Base-by-base conservation (phyloP, 2,113 vertebrate genomes). In the Apteryx owenii region DNA sequence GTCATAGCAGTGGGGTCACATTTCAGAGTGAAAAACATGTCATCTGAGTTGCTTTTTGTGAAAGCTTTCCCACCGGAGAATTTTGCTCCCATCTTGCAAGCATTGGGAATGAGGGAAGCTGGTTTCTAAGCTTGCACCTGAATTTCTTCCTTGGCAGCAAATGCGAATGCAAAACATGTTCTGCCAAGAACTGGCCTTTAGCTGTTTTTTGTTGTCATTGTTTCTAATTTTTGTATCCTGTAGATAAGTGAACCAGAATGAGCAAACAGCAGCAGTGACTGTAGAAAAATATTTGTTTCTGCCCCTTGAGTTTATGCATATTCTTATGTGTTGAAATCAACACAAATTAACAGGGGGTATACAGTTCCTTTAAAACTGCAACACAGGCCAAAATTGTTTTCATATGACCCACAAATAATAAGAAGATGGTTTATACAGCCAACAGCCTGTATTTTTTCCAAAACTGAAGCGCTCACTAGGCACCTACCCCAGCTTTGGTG, bases 231-330 rank as follows among this genome's bases (percentile, higher is more conserved):
- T 87, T 81, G 29, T 38, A 13, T 75, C 33, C 54, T 75, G 69
- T 12, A 83, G 76, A 77, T 73, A 82, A 90, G 68, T 58, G 68
- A 92, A 65, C 17, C 28, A 50, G 48, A 70, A 84, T 68, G 71
- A 94, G 61, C 36, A 80, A 90, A 81, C 12, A 77, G 51, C 21
- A 40, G 36, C 46, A 56, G 26, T 40, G 33, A 21, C 33, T 31
- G 60, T 76, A 51, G 58, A 25, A 87, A 92, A 94, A 79, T 31
- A 70, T 26, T 81, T 88, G n/a, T 64, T 89, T 79, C 29, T 85
- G 5, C 46, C 20, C 18, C 29, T 66, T 26, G 40, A 81, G 46
- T 91, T 91, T 64, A 64, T 68, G 56, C 20, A 76, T 60, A 44
- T 64, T 62, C 60, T 51, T 53, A 25, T 21, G 81, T 89, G 42